These are phyloP conservation scores for Hexactinellida sp. DNA, from an alignment of 37 sponge, comb jelly and placozoan species.

Conservation along the genomic window DNA sequence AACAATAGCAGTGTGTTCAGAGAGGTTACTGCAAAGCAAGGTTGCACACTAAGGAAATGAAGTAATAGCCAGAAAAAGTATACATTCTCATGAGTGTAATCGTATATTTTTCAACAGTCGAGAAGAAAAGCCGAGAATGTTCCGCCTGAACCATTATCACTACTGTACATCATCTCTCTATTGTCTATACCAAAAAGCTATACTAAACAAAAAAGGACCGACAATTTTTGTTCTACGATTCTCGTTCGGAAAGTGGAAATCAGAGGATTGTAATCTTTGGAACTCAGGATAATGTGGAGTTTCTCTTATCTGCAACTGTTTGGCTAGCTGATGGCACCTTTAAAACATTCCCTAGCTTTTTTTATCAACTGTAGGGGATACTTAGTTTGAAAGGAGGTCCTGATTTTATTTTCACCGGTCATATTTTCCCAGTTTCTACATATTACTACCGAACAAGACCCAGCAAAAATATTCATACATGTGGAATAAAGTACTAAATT, in stretches of 20 bases:
- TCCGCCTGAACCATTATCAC: slow-evolving; percentile 8
- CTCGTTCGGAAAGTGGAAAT: neutral
- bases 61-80: neutral
- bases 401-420: neutral
- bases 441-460: neutral
- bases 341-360: neutral
- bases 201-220: slow-evolving; percentile 3
- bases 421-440: slow-evolving; percentile 4
- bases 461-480: neutral
- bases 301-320: neutral
- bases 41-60: neutral
- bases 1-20: neutral
- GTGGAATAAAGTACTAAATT: slow-evolving; percentile 1
- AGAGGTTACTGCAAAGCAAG: too few relatives aligned
- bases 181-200: neutral
- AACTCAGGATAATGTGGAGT: slow-evolving; percentile 4
- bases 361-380: slow-evolving; percentile 14
- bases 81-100: too few relatives aligned
- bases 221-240: slow-evolving; percentile 17
- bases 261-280: slow-evolving; percentile 1
- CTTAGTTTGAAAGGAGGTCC: slow-evolving; percentile 1
- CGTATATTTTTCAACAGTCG: neutral
- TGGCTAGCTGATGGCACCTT: slow-evolving; percentile 10
- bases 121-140: slow-evolving; percentile 7
- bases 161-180: too few relatives aligned